Base-by-base conservation (phyloP, 2,888 invertebrate species). In the Acrobasis suavella region DNA sequence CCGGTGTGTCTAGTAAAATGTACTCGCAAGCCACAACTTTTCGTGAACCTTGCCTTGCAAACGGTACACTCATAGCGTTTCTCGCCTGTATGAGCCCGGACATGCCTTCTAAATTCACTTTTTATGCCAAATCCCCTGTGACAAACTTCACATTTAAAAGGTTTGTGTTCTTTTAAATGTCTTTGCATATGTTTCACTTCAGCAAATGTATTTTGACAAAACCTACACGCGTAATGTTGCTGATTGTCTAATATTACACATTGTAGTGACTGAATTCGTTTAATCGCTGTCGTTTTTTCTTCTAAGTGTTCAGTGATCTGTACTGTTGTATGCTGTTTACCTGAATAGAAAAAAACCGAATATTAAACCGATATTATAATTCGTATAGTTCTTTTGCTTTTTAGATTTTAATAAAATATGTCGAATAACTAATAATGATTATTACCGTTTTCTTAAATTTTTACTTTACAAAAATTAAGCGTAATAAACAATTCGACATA, bases 151-250 rank as follows among this genome's bases (percentile, higher is more conserved):
- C 54, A 55, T 38, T 42, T 12, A 42, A 42, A 56, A 12, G 56
- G 56, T 56, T 56, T 56, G 17, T 56, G 56, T 7, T 42, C 56
- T 42, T 42, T 56, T 17, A 56, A 56, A 16, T 56, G 56, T 16
- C 16, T 42, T 42, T 42, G 39, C 39, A 56, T 56, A 1, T 16
- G 39, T 16, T 38, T 42, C 16, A 39, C 17, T 5, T 42, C 9
- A 38, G 15, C 42, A 16, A 39, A 56, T 55, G 17, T 15, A 37
- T 54, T 56, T 17, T 56, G 17, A 39, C 56, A 56, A 56, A 56
- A 56, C 14, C 17, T 16, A 15, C 56, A 56, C 12, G 17, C 22
- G 22, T 42, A 56, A 8, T 42, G 17, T 17, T 8, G 12, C 7
- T 12, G 12, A 17, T 42, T 3, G 12, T 42, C 55, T 55, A 55